Evolutionary conservation across 2,113 vertebrate genomes (phyloP), one percentile per base, ranked within the genome.

Genomic region (Cepphus grylle): DNA sequence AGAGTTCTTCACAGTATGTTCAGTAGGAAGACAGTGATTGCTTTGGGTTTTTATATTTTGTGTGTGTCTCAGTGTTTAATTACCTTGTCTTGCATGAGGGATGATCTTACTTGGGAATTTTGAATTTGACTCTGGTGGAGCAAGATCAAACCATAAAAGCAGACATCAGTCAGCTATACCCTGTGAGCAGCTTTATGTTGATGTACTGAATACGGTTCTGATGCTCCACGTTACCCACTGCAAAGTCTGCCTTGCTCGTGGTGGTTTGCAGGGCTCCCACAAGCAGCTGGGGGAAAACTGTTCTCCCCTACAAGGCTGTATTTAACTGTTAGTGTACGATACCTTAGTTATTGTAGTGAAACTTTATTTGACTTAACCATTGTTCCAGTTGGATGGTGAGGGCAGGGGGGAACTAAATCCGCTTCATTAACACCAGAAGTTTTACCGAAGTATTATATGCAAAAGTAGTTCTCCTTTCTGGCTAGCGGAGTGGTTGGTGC

Each of bases 171-270:
- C 27, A 15, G 55, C 80, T 47, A 74, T 29, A 4, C 50, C 22
- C 11, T 25, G 29, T 45, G 2, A 12, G 63, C 70, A 40, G 76
- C 29, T 69, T 55, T 73, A 4, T 9, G 22, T 3, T 43, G 12
- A 36, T 6, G 0, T 34, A 4, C 13, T 50, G 43, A 11, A 11
- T 3, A 0, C 1, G 25, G 53, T 8, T 81, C 53, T 86, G 67
- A 8, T 25, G 56, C 21, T 50, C 25, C 29, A 6, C 5, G 0
- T 21, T 9, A 11, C 10, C 42, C 50, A 26, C 59, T 47, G 84
- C 18, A 32, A 58, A n/a, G 7, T 40, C 55, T 71, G 15, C 27
- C 38, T 20, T 53, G 72, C 26, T 83, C 2, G 0, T 56, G 79
- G 47, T 49, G 62, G 9, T 67, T 69, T 65, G n/a, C 61, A 40